phyloP scores from a whole-genome alignment of 2,888 invertebrate species.

The Tribolium freemani region DNA sequence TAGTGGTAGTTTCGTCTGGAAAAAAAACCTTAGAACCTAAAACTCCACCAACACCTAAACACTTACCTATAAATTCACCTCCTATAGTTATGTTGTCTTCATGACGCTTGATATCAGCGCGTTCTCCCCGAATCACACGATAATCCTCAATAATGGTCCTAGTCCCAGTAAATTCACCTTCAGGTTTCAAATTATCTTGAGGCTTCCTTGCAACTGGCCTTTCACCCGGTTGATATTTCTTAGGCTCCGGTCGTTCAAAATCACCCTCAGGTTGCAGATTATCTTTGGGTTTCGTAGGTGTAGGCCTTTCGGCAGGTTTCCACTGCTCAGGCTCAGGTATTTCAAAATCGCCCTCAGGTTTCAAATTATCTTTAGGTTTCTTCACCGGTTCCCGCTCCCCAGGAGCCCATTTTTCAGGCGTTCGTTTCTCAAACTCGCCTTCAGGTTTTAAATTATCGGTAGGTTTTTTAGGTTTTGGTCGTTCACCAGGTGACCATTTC shows the following conservation, averaged over 20 bases:
- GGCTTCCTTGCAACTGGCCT: slow-evolving; percentile 68
- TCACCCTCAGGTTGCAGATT: slow-evolving; percentile 66
- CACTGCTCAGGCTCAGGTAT: slow-evolving; percentile 52
- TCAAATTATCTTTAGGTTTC: slow-evolving; percentile 64
- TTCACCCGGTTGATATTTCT: slow-evolving; percentile 61
- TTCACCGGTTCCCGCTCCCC: slow-evolving; percentile 66
- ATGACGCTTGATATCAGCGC: slow-evolving; percentile 75
- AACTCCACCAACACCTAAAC: not conserved
- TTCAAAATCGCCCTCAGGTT: slow-evolving; percentile 66
- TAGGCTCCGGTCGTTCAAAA: slow-evolving; percentile 61
- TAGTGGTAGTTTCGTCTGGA: slow-evolving; percentile 79
- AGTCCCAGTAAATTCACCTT: slow-evolving; percentile 69
- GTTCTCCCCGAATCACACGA: slow-evolving; percentile 73
- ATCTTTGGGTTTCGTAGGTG: slow-evolving; percentile 67
- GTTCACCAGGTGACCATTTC: slow-evolving; percentile 63
- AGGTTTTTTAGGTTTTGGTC: slow-evolving; percentile 64
- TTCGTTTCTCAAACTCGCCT: slow-evolving; percentile 68
- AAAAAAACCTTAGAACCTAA: slow-evolving; percentile 43
- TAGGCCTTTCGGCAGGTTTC: slow-evolving; percentile 63
- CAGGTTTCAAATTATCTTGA: slow-evolving; percentile 66
- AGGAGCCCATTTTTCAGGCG: slow-evolving; percentile 68
- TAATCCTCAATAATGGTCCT: slow-evolving; percentile 73
- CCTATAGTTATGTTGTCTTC: slow-evolving; percentile 77
- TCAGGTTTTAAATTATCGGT: slow-evolving; percentile 67
- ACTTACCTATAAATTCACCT: slow-evolving; percentile 77